These are phyloP conservation scores for Zaprionus inermis DNA, from an alignment of 1,140 invertebrate species.

Conservation along the genomic window DNA sequence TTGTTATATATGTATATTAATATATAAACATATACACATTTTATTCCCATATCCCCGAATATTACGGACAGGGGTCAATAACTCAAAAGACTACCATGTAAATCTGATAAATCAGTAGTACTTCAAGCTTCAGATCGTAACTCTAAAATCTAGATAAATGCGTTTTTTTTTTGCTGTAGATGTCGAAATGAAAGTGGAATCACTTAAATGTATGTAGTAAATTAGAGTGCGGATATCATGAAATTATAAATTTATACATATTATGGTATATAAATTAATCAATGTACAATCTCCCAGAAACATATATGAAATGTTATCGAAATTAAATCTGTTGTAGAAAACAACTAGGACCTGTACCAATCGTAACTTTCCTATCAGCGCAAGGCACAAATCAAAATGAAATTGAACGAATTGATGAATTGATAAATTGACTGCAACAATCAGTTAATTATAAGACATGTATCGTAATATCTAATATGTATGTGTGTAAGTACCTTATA, in stretches of 20 bases:
- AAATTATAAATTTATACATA: conserved; percentile 3
- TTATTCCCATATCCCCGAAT: conserved; percentile 20
- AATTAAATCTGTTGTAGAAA: conserved; percentile 15
- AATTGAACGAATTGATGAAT: conserved; percentile 5
- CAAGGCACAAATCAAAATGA: conserved; percentile 26
- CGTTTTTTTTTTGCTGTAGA: conserved; percentile 16
- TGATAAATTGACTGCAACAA: conserved; percentile 25
- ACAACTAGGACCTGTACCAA: conserved; percentile 26
- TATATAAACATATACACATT: conserved; percentile 23
- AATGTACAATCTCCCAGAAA: neutral
- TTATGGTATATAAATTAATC: neutral
- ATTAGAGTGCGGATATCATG: conserved; percentile 27
- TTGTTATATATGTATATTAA: conserved; percentile 11
- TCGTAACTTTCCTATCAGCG: conserved; percentile 15
- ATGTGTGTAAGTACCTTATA: conserved; percentile 20
- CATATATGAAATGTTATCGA: conserved; percentile 8
- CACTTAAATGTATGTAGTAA: conserved; percentile 25
- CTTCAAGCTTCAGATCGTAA: conserved; percentile 23
- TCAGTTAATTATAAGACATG: conserved; percentile 29
- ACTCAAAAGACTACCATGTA: conserved; percentile 30
- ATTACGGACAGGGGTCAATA: conserved; percentile 23
- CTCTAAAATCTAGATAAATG: conserved; percentile 6
- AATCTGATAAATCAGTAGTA: conserved; percentile 35
- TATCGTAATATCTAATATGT: conserved; percentile 5
- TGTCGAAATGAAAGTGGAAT: conserved; percentile 4